Conservation (phyloP, 2,888 invertebrate genomes). For the Rambutsinella grinnellia region DNA sequence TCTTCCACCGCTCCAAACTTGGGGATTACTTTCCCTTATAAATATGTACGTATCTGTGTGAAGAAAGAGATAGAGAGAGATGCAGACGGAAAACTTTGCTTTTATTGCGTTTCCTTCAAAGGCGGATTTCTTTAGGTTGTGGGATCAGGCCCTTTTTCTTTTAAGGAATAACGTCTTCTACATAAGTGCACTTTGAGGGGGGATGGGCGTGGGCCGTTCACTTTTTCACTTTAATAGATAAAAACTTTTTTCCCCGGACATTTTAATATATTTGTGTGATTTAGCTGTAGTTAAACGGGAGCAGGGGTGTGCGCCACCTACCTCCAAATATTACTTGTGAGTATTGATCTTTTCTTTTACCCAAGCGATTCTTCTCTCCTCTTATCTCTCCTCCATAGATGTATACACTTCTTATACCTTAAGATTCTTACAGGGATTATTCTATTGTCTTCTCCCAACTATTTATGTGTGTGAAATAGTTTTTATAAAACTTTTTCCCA, state of each 20-base stretch:
- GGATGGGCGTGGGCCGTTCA: constrained; percentile 33
- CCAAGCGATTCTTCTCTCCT: too few species aligned
- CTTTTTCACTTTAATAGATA: constrained; percentile 32
- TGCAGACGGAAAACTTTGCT: constrained; percentile 47
- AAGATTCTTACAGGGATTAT: too few species aligned
- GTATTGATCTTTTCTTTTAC: too few species aligned
- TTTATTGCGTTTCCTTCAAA: constrained; percentile 38
- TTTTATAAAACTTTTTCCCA: too few species aligned
- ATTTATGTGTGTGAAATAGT: too few species aligned
- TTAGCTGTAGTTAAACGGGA: not conserved
- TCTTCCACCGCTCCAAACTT: not conserved
- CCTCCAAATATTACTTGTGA: too few species aligned
- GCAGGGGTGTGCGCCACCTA: too few species aligned
- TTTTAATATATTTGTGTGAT: not conserved
- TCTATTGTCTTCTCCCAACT: too few species aligned
- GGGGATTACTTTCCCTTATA: not conserved
- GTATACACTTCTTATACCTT: too few species aligned
- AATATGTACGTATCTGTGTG: not conserved
- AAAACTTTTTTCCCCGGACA: not conserved
- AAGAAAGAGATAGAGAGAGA: not conserved
- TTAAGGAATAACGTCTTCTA: too few species aligned
- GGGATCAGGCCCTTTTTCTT: not conserved
- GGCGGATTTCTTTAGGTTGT: not conserved
- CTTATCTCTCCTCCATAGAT: too few species aligned
- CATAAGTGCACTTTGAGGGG: constrained; percentile 12